Conservation (phyloP, 2,797 vertebrate genomes). For the Miichthys miiuy region DNA sequence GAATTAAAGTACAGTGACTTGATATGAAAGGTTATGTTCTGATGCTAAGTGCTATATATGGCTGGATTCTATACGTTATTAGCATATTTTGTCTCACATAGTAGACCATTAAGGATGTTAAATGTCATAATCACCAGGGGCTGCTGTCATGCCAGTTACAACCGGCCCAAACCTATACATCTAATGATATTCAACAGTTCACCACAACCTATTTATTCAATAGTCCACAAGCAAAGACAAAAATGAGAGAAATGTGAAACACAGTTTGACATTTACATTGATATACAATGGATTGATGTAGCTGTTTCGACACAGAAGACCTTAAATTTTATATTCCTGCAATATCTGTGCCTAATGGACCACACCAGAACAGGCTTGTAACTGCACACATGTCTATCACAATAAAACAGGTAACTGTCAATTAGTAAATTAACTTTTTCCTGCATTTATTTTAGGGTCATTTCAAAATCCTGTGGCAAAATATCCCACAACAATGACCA, state of each 20-base stretch:
- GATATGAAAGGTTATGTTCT: neutral
- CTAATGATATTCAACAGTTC: conserved; percentile 8
- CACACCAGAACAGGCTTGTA: neutral
- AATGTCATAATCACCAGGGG: conserved; percentile 65
- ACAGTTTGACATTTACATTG: neutral
- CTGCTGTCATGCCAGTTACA: conserved; percentile 61
- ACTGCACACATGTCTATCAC: neutral
- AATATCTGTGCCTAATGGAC: neutral
- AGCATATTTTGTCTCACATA: neutral
- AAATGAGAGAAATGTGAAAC: conserved; percentile 7
- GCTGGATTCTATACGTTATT: neutral
- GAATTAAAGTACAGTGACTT: neutral
- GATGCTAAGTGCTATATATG: neutral
- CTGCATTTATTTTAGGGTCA: neutral
- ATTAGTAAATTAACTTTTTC: neutral
- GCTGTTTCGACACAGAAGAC: neutral
- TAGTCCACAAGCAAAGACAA: conserved; percentile 6
- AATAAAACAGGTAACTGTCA: neutral
- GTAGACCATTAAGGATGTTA: neutral
- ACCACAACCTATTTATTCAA: conserved; percentile 4
- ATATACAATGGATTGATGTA: neutral
- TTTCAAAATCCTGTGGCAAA: neutral
- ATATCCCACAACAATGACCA: neutral
- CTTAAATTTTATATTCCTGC: neutral
- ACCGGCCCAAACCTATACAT: neutral